Evolutionary conservation across 30 jellyfish, hydroid and myxozoan genomes (phyloP), one percentile per base, ranked within the genome.

Genomic region (Pelagia noctiluca): DNA sequence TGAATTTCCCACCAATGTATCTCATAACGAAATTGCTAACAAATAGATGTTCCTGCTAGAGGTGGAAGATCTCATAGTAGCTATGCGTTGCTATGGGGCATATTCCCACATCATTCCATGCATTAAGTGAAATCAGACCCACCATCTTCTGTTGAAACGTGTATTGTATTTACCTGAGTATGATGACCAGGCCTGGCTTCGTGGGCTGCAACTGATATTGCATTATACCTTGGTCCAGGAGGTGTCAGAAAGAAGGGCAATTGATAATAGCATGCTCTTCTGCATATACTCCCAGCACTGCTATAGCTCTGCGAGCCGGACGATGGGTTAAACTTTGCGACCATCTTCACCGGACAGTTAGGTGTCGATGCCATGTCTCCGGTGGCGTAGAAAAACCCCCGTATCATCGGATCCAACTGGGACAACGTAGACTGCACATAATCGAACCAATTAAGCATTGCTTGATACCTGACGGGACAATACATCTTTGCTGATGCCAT

Each of bases 101-200:
- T n/a, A n/a, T n/a, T n/a, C n/a, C n/a, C n/a, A n/a, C n/a, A n/a
- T n/a, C n/a, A n/a, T n/a, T n/a, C n/a, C n/a, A n/a, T n/a, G n/a
- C n/a, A n/a, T n/a, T n/a, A n/a, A n/a, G n/a, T n/a, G n/a, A n/a
- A n/a, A n/a, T n/a, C n/a, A n/a, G n/a, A n/a, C n/a, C n/a, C n/a
- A n/a, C n/a, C n/a, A n/a, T n/a, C n/a, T n/a, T n/a, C n/a, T n/a
- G n/a, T n/a, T n/a, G n/a, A n/a, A n/a, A n/a, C n/a, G n/a, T n/a
- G n/a, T n/a, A n/a, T n/a, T n/a, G n/a, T 2, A 22, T 82, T 31
- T 54, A 93, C 98, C 97, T 93, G 98, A 1, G 97, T 87, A 47
- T 93, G 98, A 65, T 93, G 98, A 18, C 98, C 98, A 12, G 98
- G 98, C 66, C 98, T 76, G 4, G 86, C 97, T 48, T 93, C 98